Evolutionary conservation across 2,797 vertebrate species (phyloP).

Genomic region (Lepidocolaptes lacrymiger): DNA sequence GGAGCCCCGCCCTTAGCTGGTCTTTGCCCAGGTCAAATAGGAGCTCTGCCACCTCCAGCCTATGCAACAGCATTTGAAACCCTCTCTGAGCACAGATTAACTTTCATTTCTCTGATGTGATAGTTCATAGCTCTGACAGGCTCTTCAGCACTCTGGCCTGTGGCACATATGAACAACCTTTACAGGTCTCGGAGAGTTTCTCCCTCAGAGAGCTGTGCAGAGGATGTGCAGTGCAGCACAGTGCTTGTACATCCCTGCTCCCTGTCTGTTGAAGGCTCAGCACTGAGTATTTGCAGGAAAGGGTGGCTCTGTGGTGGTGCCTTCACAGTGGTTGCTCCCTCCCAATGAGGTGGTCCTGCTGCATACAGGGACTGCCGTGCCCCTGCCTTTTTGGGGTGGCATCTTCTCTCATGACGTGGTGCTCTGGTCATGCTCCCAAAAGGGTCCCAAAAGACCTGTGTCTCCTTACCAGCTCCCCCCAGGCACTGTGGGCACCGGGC

Average conservation of each 20-base stretch:
- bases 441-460: not conserved
- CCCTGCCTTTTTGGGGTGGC: not conserved
- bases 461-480: not conserved
- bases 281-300: not conserved
- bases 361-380: accelerated
- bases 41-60: not conserved
- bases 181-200: not conserved
- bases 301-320: not conserved
- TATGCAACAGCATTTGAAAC: not conserved
- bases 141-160: not conserved
- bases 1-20: not conserved
- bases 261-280: not conserved
- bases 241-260: accelerated
- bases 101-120: not conserved
- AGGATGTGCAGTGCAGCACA: not conserved
- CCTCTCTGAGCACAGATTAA: not conserved
- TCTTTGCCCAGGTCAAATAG: not conserved
- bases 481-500: accelerated
- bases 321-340: not conserved
- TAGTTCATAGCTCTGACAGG: not conserved
- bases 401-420: not conserved
- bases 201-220: accelerated
- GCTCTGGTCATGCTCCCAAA: not conserved
- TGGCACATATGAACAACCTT: not conserved
- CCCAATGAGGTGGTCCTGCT: accelerated